These are phyloP conservation scores for Motacilla alba DNA, from an alignment of 2,113 vertebrate species.

Conservation along the genomic window DNA sequence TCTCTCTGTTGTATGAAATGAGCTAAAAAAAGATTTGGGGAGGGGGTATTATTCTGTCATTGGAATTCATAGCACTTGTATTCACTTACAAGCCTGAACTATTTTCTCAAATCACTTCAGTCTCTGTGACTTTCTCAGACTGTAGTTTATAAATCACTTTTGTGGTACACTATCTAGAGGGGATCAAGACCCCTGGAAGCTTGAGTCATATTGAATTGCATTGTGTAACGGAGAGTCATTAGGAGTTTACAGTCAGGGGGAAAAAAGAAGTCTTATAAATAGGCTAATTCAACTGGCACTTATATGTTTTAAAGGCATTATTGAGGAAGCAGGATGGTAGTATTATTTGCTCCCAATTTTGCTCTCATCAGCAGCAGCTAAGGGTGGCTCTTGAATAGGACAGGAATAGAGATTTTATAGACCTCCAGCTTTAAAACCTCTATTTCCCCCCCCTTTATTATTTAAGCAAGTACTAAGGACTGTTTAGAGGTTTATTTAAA, in stretches of 20 bases:
- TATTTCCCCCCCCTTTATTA: neutral
- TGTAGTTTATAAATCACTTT: slow-evolving; percentile 76
- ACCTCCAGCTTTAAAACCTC: neutral
- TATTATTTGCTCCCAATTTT: slow-evolving; percentile 61
- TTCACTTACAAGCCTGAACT: slow-evolving; percentile 72
- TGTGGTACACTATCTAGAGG: slow-evolving; percentile 37
- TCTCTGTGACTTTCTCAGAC: slow-evolving; percentile 67
- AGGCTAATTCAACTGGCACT: slow-evolving; percentile 62
- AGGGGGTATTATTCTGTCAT: slow-evolving; percentile 58
- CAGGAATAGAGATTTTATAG: slow-evolving; percentile 42
- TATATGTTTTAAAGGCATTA: slow-evolving; percentile 59
- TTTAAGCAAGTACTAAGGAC: slow-evolving; percentile 45
- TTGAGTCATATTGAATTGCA: slow-evolving; percentile 70
- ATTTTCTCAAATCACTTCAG: slow-evolving; percentile 69
- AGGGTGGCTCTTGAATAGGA: slow-evolving; percentile 23
- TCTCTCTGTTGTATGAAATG: slow-evolving; percentile 66
- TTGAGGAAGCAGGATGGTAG: slow-evolving; percentile 31
- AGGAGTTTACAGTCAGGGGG: slow-evolving; percentile 68
- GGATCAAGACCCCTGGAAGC: slow-evolving; percentile 67
- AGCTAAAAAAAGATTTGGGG: slow-evolving; percentile 63
- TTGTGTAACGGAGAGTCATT: slow-evolving; percentile 56
- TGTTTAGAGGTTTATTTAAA: slow-evolving; percentile 37
- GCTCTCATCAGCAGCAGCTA: slow-evolving; percentile 35
- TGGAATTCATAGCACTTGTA: slow-evolving; percentile 75
- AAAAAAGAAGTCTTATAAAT: slow-evolving; percentile 69